These are phyloP conservation scores for Phytoseiulus persimilis DNA, from an alignment of 2,888 invertebrate species.

Conservation along the genomic window DNA sequence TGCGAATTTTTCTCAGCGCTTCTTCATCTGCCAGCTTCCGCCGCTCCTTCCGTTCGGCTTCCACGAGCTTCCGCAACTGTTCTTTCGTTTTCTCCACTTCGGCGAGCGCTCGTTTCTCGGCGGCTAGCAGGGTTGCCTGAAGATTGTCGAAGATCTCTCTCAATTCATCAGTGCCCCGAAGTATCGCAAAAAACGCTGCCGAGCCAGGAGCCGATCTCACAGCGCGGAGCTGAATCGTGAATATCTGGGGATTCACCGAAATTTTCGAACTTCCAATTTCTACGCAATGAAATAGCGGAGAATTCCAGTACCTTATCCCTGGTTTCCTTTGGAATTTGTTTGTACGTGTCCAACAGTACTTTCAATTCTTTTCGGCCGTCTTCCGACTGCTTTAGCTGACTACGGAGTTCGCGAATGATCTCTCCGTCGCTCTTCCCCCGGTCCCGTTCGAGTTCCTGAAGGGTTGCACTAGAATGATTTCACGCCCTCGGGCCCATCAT, in stretches of 20 bases:
- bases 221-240: no score
- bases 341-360: constrained; percentile 87
- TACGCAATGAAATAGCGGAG: background rate
- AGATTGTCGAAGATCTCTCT: no score
- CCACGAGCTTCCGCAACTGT: constrained; percentile 56
- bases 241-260: no score
- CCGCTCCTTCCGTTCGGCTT: constrained; percentile 79
- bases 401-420: constrained; percentile 73
- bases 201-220: no score
- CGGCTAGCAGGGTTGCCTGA: constrained; percentile 62
- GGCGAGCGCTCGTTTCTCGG: constrained; percentile 77
- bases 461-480: background rate
- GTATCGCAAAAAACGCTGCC: no score
- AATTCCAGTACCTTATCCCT: constrained; percentile 67
- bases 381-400: constrained; percentile 85
- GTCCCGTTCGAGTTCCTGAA: constrained; percentile 45
- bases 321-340: constrained; percentile 91
- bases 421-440: constrained; percentile 58
- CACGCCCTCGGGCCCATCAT: background rate
- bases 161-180: background rate
- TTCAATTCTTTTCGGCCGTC: constrained; percentile 93
- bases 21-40: constrained; percentile 90
- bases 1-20: constrained; percentile 82
- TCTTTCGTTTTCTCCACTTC: constrained; percentile 73
- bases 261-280: no score